Evolutionary conservation across 2,797 vertebrate genomes (phyloP).

Genomic region (Chelidonichthys spinosus): DNA sequence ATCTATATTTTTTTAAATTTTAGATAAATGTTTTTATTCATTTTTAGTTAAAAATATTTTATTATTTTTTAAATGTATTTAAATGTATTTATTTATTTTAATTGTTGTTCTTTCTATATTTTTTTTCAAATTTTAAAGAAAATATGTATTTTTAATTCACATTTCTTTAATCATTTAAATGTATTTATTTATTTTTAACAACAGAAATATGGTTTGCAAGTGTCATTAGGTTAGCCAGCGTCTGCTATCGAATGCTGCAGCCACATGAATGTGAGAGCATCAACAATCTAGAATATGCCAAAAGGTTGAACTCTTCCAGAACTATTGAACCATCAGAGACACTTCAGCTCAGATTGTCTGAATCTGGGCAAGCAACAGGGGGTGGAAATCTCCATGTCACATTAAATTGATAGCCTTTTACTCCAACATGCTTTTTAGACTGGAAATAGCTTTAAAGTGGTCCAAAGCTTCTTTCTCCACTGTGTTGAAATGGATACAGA

Average conservation of each 20-base stretch:
- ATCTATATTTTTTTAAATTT: too few relatives aligned
- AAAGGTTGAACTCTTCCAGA: neutral
- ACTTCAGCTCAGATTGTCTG: neutral
- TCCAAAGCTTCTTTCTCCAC: neutral
- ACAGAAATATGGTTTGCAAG: neutral
- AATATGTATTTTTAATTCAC: neutral
- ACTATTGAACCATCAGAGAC: neutral
- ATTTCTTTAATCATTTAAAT: neutral
- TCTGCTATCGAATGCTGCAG: neutral
- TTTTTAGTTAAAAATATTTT: too few relatives aligned
- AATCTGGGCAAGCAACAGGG: neutral
- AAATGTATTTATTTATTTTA: too few relatives aligned
- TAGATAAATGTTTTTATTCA: too few relatives aligned
- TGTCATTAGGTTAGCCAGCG: neutral
- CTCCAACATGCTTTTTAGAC: neutral
- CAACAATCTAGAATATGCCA: neutral
- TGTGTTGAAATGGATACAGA: neutral
- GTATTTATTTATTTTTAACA: neutral
- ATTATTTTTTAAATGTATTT: too few relatives aligned
- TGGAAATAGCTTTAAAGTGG: neutral
- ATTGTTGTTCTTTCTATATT: too few relatives aligned
- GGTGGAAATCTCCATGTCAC: neutral
- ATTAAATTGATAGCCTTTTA: neutral
- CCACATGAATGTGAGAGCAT: neutral
- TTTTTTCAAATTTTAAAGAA: too few relatives aligned